A percentile compares a stretch with the other conserved stretches of the same genome.
These are phyloP conservation scores for Hemicrepidius hirtus DNA, from an alignment of 2,888 invertebrate genomes.

Conservation along the genomic window DNA sequence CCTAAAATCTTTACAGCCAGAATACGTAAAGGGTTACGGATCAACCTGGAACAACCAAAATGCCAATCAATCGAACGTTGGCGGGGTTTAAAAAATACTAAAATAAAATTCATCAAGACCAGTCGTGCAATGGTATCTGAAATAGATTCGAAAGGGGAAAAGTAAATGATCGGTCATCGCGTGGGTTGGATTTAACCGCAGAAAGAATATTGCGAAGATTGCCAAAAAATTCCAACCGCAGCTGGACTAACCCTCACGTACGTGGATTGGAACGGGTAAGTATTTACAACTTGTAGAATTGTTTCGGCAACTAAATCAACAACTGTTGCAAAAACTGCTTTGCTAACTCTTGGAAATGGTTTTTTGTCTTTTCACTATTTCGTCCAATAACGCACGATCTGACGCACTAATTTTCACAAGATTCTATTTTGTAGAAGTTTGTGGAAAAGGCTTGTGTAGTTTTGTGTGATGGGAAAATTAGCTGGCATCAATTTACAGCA, in stretches of 20 bases:
- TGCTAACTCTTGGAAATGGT: slow-evolving; percentile 5
- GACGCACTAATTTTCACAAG: slow-evolving; percentile 7
- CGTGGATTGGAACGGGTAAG: slow-evolving; percentile 10
- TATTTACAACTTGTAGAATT: slow-evolving; percentile 31
- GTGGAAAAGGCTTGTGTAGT: neutral
- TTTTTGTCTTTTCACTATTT: slow-evolving; percentile 6
- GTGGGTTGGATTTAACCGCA: neutral
- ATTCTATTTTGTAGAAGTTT: slow-evolving; percentile 8
- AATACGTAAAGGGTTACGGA: neutral
- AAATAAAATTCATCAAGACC: slow-evolving; percentile 14
- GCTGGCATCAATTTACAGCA: slow-evolving; percentile 22
- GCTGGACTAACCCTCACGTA: slow-evolving; percentile 13
- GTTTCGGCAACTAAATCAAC: slow-evolving; percentile 31
- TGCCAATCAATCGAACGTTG: slow-evolving; percentile 1
- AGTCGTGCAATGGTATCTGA: neutral
- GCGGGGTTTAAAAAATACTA: neutral
- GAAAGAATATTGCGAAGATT: slow-evolving; percentile 2
- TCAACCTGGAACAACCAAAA: neutral
- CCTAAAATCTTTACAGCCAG: neutral
- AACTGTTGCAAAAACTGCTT: slow-evolving; percentile 29
- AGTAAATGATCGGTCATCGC: slow-evolving; percentile 19
- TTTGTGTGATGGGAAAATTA: slow-evolving; percentile 22
- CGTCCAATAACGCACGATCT: slow-evolving; percentile 10
- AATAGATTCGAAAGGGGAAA: slow-evolving; percentile 16
- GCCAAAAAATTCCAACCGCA: slow-evolving; percentile 14